Percentiles rank a stretch among this genome's conserved stretches.
These are phyloP conservation scores for Seira musarum DNA, from an alignment of 2,888 invertebrate species.

Conservation along the genomic window DNA sequence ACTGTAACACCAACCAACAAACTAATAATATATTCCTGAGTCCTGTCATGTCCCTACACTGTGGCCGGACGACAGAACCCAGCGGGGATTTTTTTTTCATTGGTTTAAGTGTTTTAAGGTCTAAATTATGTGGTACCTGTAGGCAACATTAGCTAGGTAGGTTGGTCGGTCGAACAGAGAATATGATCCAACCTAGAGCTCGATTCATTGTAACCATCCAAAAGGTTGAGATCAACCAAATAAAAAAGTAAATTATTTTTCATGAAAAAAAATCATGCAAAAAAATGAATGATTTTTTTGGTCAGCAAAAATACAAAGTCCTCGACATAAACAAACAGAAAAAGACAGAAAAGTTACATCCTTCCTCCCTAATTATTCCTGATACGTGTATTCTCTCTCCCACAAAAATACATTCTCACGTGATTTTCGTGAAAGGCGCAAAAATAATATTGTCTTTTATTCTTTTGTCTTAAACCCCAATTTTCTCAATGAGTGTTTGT, in stretches of 20 bases:
- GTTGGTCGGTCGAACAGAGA: too few relatives aligned
- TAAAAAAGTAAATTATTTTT: conserved; percentile 12
- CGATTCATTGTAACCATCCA: too few relatives aligned
- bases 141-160: conserved; percentile 27
- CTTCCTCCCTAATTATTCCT: conserved; percentile 33
- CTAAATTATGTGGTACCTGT: conserved; percentile 23
- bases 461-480: too few relatives aligned
- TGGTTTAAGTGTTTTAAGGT: conserved; percentile 33
- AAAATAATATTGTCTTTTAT: too few relatives aligned
- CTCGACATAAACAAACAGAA: conserved; percentile 29
- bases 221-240: conserved; percentile 20
- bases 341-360: conserved; percentile 31
- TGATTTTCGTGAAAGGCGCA: too few relatives aligned
- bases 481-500: too few relatives aligned
- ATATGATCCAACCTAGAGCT: conserved; percentile 13
- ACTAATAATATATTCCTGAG: conserved; percentile 32
- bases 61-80: conserved; percentile 20
- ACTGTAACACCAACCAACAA: too few relatives aligned
- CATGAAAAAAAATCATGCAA: background rate
- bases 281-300: too few relatives aligned
- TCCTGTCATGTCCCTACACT: conserved; percentile 37
- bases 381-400: background rate
- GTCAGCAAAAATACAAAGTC: conserved; percentile 11
- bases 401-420: too few relatives aligned
- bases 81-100: conserved; percentile 36